phyloP scores from a whole-genome alignment of 2,797 vertebrate genomes.

The Myiotriccus ornatus region DNA sequence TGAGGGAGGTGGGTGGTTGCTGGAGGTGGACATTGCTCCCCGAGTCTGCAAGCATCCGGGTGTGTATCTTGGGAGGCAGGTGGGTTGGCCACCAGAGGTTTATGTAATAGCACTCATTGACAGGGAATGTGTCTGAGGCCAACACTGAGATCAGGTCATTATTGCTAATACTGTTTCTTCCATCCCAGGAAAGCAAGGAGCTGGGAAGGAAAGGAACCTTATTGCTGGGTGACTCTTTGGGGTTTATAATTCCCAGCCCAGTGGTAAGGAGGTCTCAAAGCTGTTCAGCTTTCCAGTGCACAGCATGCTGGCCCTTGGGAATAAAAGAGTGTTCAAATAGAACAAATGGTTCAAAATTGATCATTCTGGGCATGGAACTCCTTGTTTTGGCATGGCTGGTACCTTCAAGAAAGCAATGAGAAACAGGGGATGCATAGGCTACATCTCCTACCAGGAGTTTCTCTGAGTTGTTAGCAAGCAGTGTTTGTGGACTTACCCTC shows the following conservation, averaged over 20 bases:
- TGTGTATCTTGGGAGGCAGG: neutral
- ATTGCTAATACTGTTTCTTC: neutral
- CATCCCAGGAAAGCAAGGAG: neutral
- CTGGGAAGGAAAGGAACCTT: neutral
- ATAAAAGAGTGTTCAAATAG: neutral
- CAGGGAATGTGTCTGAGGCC: neutral
- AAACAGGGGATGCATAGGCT: neutral
- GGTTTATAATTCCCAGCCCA: neutral
- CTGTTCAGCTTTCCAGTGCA: neutral
- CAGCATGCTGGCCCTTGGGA: neutral
- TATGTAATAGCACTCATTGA: accelerated
- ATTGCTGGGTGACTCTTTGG: neutral
- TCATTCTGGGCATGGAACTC: neutral
- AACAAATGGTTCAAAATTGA: neutral
- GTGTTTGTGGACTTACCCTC: neutral
- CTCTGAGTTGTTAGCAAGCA: neutral
- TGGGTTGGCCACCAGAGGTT: neutral
- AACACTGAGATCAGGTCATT: neutral
- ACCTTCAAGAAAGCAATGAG: neutral
- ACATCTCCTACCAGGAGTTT: neutral
- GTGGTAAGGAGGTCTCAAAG: neutral
- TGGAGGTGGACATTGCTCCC: neutral
- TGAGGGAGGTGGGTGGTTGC: neutral
- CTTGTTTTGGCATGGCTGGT: neutral
- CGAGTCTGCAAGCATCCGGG: neutral